A percentile compares a stretch with the other conserved stretches of the same genome.
Conservation (phyloP, 1,140 invertebrate species). For the Drosophila saltans region DNA sequence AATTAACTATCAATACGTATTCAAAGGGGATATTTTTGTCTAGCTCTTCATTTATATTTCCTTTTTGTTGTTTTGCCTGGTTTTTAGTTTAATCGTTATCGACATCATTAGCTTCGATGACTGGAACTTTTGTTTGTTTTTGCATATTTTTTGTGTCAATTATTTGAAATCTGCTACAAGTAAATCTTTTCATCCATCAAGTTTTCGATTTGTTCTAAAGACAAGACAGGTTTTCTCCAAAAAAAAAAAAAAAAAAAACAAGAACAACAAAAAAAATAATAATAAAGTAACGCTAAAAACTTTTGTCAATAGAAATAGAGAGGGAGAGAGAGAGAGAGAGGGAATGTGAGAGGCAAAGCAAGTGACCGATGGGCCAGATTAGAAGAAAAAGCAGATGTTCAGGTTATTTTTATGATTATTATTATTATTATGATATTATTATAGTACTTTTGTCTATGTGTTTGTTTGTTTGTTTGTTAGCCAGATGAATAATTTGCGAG, state of each 20-base stretch:
- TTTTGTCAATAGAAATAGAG: constrained; percentile 57
- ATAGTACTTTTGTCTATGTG: background rate
- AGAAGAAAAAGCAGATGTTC: constrained; percentile 17
- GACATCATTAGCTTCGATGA: constrained; percentile 14
- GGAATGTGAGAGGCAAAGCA: background rate
- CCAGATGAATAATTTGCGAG: constrained; percentile 16
- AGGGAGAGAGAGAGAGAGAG: background rate
- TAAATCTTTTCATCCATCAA: constrained; percentile 14
- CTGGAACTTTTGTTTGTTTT: constrained; percentile 1
- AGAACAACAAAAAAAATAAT: background rate
- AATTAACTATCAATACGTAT: too few relatives aligned
- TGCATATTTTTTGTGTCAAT: background rate
- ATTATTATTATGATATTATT: constrained; percentile 10
- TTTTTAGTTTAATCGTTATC: background rate
- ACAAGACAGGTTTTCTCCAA: constrained; percentile 23
- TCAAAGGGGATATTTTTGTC: too few relatives aligned
- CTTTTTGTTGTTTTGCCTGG: background rate
- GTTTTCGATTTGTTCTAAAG: constrained; percentile 41
- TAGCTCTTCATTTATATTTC: background rate
- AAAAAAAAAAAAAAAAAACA: constrained; percentile 21
- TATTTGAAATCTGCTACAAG: background rate
- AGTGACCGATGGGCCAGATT: background rate
- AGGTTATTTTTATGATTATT: constrained; percentile 18
- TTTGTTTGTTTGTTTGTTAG: constrained; percentile 16
- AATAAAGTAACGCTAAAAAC: constrained; percentile 45